Evolutionary conservation across 2,113 vertebrate species (phyloP).

Genomic region (Amphiprion percula): DNA sequence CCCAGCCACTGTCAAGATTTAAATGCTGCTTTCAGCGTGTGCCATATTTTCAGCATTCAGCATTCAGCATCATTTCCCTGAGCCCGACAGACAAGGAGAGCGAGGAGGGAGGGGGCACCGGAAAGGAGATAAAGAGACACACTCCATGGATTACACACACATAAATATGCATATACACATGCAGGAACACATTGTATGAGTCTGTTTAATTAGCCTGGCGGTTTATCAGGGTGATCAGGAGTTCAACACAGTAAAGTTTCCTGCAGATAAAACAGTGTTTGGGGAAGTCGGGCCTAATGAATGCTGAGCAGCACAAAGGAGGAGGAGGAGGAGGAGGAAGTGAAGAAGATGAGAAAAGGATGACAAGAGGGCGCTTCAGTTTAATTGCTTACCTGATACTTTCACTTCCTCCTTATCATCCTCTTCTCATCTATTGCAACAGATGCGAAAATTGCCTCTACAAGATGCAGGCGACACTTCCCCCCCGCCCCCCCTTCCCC

Average conservation of each 20-base stretch:
- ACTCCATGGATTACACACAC: constrained; percentile 78
- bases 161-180: constrained; percentile 68
- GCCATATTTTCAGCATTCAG: constrained; percentile 79
- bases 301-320: constrained; percentile 59
- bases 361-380: constrained; percentile 62
- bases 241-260: constrained; percentile 80
- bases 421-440: constrained; percentile 60
- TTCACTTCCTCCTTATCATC: constrained; percentile 68
- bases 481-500: background rate
- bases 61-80: constrained; percentile 79
- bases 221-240: constrained; percentile 83
- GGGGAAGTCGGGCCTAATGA: constrained; percentile 67
- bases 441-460: constrained; percentile 67
- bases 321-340: constrained; percentile 42
- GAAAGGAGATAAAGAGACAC: constrained; percentile 79
- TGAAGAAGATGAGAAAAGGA: constrained; percentile 61
- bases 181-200: constrained; percentile 72
- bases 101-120: constrained; percentile 46
- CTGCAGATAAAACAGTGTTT: constrained; percentile 79
- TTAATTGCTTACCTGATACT: constrained; percentile 83
- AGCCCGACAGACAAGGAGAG: constrained; percentile 77
- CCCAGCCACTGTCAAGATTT: constrained; percentile 84
- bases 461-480: constrained; percentile 43
- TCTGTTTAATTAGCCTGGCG: constrained; percentile 82
- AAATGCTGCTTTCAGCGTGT: constrained; percentile 80